Percentiles rank a stretch among this genome's conserved stretches.
phyloP scores from a whole-genome alignment of 1,140 invertebrate genomes.

The Battus philenor region DNA sequence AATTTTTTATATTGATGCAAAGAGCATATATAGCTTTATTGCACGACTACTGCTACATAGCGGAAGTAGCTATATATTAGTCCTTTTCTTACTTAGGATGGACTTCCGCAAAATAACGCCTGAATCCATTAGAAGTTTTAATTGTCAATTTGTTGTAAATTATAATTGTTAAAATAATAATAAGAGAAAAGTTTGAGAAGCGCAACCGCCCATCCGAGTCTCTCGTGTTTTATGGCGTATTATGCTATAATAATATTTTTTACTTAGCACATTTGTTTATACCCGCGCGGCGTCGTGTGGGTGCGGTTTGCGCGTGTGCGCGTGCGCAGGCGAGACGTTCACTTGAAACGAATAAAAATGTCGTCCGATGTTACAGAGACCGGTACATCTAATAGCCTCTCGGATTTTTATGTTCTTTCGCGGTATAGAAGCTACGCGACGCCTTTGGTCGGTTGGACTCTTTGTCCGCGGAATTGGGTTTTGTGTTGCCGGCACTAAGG shows the following conservation, averaged over 20 bases:
- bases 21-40: no score
- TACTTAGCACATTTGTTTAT: constrained; percentile 72
- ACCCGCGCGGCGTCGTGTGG: constrained; percentile 22
- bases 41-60: no score
- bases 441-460: constrained; percentile 34
- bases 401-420: constrained; percentile 62
- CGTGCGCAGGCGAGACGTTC: constrained; percentile 35
- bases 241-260: constrained; percentile 74
- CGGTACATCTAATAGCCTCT: constrained; percentile 53
- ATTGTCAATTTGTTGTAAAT: neutral
- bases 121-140: no score
- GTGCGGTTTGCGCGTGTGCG: constrained; percentile 24
- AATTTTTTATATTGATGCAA: no score
- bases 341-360: constrained; percentile 52
- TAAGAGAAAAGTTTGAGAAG: constrained; percentile 43
- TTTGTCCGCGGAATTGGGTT: constrained; percentile 48
- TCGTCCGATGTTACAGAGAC: constrained; percentile 41
- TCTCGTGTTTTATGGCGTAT: constrained; percentile 69
- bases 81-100: no score
- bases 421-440: constrained; percentile 53
- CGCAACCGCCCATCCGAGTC: constrained; percentile 30
- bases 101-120: no score
- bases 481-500: constrained; percentile 37
- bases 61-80: no score
- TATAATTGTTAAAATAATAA: neutral